Evolutionary conservation across 2,888 invertebrate species (phyloP), one percentile per base, ranked within the genome.

Genomic region (Agonopterix subpropinquella): DNA sequence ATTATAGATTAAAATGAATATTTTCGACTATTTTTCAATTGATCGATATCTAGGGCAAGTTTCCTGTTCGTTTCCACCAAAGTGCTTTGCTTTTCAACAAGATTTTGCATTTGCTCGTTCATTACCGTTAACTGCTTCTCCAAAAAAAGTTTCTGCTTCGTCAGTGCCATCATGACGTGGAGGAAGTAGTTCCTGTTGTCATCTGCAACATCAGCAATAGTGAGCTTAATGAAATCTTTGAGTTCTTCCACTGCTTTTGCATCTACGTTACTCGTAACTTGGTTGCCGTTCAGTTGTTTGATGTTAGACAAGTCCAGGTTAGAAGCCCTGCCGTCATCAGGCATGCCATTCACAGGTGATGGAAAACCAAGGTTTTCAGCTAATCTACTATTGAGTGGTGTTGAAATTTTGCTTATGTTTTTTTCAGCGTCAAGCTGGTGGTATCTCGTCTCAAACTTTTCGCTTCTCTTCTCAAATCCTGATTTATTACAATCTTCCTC

Each of bases 61-160:
- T 78, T 85, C 57, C 86, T 80, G 59, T 90, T 90, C 36, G 86
- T 83, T 61, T 90, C 89, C 36, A 89, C 57, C 52, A 90, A 70
- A 45, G 73, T 71, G 57, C 75, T 80, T 60, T 89, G 86, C 55
- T 78, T 82, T 47, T 79, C 74, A 42, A 73, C 63, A 52, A 87
- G 62, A 50, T 62, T 67, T 45, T 80, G 67, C 51, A 89, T 70
- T 57, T 85, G 79, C 10, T 77, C 73, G 55, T 62, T 74, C 69
- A 89, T 71, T 1, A 57, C 64, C 2, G 64, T 47, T 35, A 89
- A 58, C 51, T 88, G 81, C 50, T 88, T 88, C 53, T 89, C 87
- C 45, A 89, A 67, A 67, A 73, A 87, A 51, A 89, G 54, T 53
- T 86, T 83, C 53, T 88, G 87, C 59, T 89, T 89, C 1, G 88